phyloP scores from a whole-genome alignment of 1,140 invertebrate species.

The Metaphire vulgaris region DNA sequence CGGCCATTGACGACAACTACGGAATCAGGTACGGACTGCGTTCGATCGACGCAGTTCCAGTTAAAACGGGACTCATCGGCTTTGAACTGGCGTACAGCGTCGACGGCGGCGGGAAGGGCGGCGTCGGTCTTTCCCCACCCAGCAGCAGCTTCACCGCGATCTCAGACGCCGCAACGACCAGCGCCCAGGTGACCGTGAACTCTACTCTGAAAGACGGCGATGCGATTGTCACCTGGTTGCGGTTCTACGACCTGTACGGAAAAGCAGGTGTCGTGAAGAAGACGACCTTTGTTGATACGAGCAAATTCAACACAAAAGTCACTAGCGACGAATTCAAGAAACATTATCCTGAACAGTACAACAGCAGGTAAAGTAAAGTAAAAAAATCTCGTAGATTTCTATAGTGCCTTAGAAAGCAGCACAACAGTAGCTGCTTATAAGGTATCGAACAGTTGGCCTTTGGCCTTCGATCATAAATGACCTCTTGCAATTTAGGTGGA shows the following conservation, averaged over 20 bases:
- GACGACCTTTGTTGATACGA: neutral
- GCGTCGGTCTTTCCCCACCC: neutral
- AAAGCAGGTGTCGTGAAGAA: neutral
- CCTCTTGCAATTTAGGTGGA: neutral
- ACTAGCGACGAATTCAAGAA: neutral
- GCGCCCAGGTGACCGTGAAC: neutral
- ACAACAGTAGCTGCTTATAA: too few species aligned
- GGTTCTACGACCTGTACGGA: neutral
- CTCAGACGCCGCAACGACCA: neutral
- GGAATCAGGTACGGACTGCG: slow-evolving; percentile 2
- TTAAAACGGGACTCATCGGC: neutral
- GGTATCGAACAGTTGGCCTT: neutral
- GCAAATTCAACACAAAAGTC: neutral
- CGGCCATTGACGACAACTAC: neutral
- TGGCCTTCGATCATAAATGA: neutral
- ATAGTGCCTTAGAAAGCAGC: neutral
- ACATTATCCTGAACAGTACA: neutral
- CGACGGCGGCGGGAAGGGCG: neutral
- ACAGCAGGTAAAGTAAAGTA: neutral
- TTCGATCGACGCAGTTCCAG: neutral
- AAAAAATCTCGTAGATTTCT: neutral
- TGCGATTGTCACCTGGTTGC: neutral
- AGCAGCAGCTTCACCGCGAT: neutral
- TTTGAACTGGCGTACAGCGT: neutral
- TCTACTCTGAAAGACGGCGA: neutral